Conservation (phyloP, 2,888 invertebrate genomes). For the Parelbella ahira region DNA sequence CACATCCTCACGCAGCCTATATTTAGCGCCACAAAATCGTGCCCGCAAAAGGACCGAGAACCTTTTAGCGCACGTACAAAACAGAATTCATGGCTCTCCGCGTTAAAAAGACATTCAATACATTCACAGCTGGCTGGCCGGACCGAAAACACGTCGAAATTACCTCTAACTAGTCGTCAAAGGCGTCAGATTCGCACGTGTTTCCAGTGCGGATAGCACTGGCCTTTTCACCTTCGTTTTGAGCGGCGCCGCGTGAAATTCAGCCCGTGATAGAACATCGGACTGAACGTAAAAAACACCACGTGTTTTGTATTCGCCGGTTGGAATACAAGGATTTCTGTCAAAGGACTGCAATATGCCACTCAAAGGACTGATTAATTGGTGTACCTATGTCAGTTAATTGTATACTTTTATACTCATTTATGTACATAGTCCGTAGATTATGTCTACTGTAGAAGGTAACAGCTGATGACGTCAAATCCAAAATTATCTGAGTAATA, state of each 20-base stretch:
- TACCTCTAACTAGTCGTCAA: constrained; percentile 33
- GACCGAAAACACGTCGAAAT: constrained; percentile 30
- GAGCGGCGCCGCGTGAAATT: constrained; percentile 39
- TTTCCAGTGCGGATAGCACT: constrained; percentile 19
- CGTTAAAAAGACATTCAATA: constrained; percentile 7
- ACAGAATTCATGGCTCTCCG: neutral
- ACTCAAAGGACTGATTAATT: no score
- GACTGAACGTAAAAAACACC: no score
- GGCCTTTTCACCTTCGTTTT: constrained; percentile 33
- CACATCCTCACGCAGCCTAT: no score
- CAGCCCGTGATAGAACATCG: constrained; percentile 33
- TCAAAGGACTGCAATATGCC: no score
- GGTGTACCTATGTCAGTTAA: no score
- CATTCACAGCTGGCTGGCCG: constrained; percentile 8
- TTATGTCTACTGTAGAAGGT: no score
- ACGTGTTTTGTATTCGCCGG: constrained; percentile 1
- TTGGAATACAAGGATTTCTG: no score
- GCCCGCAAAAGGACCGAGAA: neutral
- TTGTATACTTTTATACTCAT: no score
- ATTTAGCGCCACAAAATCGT: no score
- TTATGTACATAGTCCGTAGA: no score
- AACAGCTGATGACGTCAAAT: no score
- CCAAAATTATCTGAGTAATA: no score
- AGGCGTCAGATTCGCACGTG: constrained; percentile 16
- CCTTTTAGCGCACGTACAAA: neutral